Base-by-base conservation (phyloP, 2,113 vertebrate genomes). In the Tenebrosternarchus preto region DNA sequence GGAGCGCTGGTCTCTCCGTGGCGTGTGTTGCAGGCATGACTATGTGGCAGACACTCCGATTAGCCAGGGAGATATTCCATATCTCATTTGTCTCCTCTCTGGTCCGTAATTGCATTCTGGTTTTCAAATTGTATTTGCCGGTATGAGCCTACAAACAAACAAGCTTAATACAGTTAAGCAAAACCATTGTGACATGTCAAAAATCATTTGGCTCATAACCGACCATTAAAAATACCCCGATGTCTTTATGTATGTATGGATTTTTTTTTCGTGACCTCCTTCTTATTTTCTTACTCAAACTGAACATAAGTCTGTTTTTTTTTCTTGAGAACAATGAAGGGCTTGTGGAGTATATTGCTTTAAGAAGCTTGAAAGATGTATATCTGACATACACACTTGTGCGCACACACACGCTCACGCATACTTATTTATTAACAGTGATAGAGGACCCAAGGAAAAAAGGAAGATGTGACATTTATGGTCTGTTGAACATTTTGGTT, bases 151-250 rank as follows among this genome's bases (percentile, higher is more conserved):
- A 86, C 86, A 85, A 82, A 88, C 91, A 91, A 90, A 90, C 90
- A 90, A 81, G 84, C 80, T 78, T 89, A 90, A 91, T 84, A 88
- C 87, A 88, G 90, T 93, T 91, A 89, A 86, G 82, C 86, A 73
- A 50, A 80, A 74, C 87, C 33, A 80, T 89, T 85, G 83, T 86
- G 85, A 90, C 88, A 86, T 88, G 87, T 91, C 90, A 90, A 60
- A 88, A 87, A 88, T 88, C 66, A 87, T 92, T 89, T 77, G 83
- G 64, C 85, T 90, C 88, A 82, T 89, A 82, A 83, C 61, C 33
- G 78, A 82, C 66, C 87, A 86, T 85, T 85, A 85, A 77, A 74
- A 46, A 78, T 78, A 57, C 60, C 56, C n/a, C 43, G 55, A 70
- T 70, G 67, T 56, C 53, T 25, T 66, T 59, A 63, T 59, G 64